phyloP scores from a whole-genome alignment of 2,888 invertebrate genomes.

The Rhamnusium bicolor region DNA sequence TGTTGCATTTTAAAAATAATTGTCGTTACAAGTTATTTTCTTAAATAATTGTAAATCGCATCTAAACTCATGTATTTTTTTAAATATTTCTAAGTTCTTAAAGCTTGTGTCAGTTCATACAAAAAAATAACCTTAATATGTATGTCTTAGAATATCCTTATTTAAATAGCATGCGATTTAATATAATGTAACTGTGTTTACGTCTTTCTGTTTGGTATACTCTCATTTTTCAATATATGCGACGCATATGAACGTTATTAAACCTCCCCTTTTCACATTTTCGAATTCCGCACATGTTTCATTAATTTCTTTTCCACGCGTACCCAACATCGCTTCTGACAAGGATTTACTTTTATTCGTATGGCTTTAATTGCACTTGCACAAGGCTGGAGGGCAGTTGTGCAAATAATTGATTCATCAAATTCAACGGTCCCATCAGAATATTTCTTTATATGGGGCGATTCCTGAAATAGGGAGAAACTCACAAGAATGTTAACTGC shows the following conservation, averaged over 20 bases:
- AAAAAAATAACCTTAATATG: neutral
- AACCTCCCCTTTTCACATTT: conserved; percentile 30
- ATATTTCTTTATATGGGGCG: neutral
- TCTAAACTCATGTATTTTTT: neutral
- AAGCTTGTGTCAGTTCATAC: neutral
- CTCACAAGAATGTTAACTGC: neutral
- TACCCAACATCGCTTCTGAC: conserved; percentile 14
- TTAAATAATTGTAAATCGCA: too few species aligned
- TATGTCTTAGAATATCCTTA: neutral
- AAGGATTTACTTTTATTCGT: conserved; percentile 36
- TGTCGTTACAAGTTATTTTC: too few species aligned
- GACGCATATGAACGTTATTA: conserved; percentile 30
- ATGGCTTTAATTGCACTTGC: conserved; percentile 36
- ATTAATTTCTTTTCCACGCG: conserved; percentile 32
- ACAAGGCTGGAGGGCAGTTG: conserved; percentile 21
- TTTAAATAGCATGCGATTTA: conserved; percentile 15
- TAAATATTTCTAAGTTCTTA: neutral
- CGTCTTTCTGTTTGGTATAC: neutral
- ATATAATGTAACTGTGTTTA: conserved; percentile 25
- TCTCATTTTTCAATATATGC: conserved; percentile 32
- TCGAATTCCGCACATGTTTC: conserved; percentile 36
- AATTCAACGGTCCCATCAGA: conserved; percentile 2
- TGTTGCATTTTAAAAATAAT: too few species aligned
- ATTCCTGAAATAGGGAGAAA: neutral
- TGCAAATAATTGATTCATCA: conserved; percentile 33